A percentile compares a stretch with the other conserved stretches of the same genome.
These are phyloP conservation scores for Phorcus lineatus DNA, from an alignment of 2,888 invertebrate species.

Conservation along the genomic window DNA sequence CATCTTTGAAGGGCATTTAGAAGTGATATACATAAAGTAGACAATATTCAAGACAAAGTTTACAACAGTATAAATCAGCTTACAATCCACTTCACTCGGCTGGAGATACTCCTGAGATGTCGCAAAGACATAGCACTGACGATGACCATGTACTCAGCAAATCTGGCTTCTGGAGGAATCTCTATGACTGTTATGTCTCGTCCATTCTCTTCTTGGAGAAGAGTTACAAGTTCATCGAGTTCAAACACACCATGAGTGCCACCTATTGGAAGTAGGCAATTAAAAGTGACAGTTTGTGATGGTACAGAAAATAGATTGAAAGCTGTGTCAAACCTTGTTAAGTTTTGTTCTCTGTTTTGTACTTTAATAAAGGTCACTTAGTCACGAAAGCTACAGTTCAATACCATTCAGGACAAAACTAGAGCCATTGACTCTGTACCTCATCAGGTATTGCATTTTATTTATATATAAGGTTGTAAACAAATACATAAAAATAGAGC, in stretches of 20 bases:
- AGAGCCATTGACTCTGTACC: too few species aligned
- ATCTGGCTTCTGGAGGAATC: slow-evolving; percentile 85
- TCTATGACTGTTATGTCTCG: slow-evolving; percentile 87
- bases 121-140: slow-evolving; percentile 78
- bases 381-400: too few species aligned
- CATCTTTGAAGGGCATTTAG: too few species aligned
- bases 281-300: not conserved
- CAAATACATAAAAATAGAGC: too few species aligned
- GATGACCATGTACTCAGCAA: slow-evolving; percentile 90
- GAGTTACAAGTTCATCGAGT: slow-evolving; percentile 87
- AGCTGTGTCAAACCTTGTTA: not conserved
- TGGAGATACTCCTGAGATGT: slow-evolving; percentile 73
- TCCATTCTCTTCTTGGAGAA: slow-evolving; percentile 86
- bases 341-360: too few species aligned
- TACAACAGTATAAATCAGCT: slow-evolving; percentile 34
- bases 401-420: too few species aligned
- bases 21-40: too few species aligned
- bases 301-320: not conserved
- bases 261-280: slow-evolving; percentile 79
- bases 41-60: not conserved
- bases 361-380: too few species aligned
- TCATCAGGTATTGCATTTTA: too few species aligned
- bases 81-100: slow-evolving; percentile 65
- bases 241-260: slow-evolving; percentile 91
- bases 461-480: too few species aligned